Evolutionary conservation across 2,797 vertebrate genomes (phyloP).

Genomic region (Sebastes nivosus): DNA sequence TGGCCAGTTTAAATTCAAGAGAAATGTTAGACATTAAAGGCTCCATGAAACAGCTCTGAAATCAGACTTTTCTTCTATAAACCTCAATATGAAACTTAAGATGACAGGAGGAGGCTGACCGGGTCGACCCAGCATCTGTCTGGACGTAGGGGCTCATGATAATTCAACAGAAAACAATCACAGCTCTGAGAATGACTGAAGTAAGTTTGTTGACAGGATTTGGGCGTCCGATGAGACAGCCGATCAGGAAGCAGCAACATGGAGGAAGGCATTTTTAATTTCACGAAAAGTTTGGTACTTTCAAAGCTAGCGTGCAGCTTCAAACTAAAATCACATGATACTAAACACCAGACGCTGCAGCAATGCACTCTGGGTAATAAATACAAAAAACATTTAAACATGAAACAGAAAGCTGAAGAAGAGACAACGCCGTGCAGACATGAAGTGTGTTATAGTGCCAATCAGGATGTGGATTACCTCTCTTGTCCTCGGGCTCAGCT

Average conservation of each 20-base stretch:
- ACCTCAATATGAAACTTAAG: not conserved
- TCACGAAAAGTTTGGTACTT: conserved; percentile 10
- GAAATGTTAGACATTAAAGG: not conserved
- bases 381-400: not conserved
- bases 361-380: not conserved
- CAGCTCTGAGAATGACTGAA: too few species aligned
- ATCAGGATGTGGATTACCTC: conserved; percentile 72
- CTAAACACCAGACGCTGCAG: conserved; percentile 34
- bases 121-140: not conserved
- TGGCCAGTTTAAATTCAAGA: not conserved
- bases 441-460: not conserved
- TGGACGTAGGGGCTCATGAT: not conserved
- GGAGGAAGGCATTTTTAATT: not conserved
- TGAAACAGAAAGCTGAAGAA: not conserved
- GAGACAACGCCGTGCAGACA: not conserved
- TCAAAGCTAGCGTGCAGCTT: conserved; percentile 7
- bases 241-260: not conserved
- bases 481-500: conserved; percentile 92
- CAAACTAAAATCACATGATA: conserved; percentile 8
- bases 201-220: not conserved
- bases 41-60: not conserved
- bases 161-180: too few species aligned
- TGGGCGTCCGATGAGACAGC: not conserved
- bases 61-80: not conserved
- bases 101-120: not conserved